Percentiles rank a stretch among this genome's conserved stretches.
phyloP scores from a whole-genome alignment of 53 echinoderm and acorn worm genomes.

The Hippasteria phrygiana region DNA sequence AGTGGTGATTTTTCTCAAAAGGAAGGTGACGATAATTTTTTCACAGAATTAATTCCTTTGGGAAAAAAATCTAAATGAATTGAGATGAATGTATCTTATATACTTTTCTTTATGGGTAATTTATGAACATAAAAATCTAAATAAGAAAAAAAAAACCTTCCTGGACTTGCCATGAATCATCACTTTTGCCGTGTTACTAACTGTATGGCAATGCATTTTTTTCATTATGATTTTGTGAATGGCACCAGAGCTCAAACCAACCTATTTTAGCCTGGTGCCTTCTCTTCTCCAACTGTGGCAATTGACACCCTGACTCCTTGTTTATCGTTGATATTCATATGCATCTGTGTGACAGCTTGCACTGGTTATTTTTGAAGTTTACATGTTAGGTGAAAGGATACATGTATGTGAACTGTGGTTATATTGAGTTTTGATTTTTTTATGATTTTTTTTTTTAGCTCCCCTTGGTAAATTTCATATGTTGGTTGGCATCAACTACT shows the following conservation, averaged over 20 bases:
- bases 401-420: constrained; percentile 66
- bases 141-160: not conserved
- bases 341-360: constrained; percentile 66
- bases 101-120: not conserved
- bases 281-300: constrained; percentile 28
- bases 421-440: constrained; percentile 44
- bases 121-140: not conserved
- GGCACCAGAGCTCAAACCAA: not conserved
- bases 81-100: too few relatives aligned
- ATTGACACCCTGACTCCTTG: constrained; percentile 53
- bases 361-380: constrained; percentile 31
- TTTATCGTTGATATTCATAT: constrained; percentile 54
- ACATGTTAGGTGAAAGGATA: constrained; percentile 68
- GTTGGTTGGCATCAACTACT: constrained; percentile 51
- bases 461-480: constrained; percentile 52
- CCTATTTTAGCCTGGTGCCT: constrained; percentile 32
- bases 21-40: not conserved
- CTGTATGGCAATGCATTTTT: constrained; percentile 57
- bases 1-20: constrained; percentile 38
- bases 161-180: not conserved
- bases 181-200: constrained; percentile 57
- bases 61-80: not conserved
- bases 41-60: not conserved
- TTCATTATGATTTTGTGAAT: constrained; percentile 35
- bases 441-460: constrained; percentile 48